Evolutionary conservation across 2,113 vertebrate species (phyloP).

Genomic region (Mesembrinibis cayennensis): DNA sequence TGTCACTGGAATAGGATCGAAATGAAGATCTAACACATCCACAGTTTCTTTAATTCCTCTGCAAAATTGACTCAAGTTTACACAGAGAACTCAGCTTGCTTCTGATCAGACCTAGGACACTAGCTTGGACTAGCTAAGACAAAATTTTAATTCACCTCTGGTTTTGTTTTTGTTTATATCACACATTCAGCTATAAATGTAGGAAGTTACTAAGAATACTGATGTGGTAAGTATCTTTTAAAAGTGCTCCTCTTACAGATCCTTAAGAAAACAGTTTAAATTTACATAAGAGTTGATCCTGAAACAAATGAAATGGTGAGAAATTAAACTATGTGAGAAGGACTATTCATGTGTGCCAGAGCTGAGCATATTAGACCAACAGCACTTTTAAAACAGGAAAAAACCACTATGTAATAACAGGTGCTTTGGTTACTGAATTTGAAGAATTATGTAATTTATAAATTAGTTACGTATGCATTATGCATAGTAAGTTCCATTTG

Average conservation of each 20-base stretch:
- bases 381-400: background rate
- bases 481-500: background rate
- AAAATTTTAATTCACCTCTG: background rate
- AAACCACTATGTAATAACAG: background rate
- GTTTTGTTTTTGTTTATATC: background rate
- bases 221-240: background rate
- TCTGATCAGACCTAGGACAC: background rate
- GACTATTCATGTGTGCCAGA: background rate
- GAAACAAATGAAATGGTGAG: background rate
- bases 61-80: background rate
- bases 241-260: background rate
- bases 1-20: background rate
- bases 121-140: background rate
- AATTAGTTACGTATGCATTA: background rate
- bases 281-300: background rate
- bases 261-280: background rate
- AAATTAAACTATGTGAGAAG: background rate
- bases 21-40: background rate
- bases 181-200: background rate
- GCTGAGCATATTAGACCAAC: background rate
- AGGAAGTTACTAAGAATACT: background rate
- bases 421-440: background rate
- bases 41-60: background rate
- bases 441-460: background rate
- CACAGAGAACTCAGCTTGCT: background rate